These are phyloP conservation scores for Morinoia aosen DNA, from an alignment of 2,888 invertebrate genomes.

Conservation along the genomic window DNA sequence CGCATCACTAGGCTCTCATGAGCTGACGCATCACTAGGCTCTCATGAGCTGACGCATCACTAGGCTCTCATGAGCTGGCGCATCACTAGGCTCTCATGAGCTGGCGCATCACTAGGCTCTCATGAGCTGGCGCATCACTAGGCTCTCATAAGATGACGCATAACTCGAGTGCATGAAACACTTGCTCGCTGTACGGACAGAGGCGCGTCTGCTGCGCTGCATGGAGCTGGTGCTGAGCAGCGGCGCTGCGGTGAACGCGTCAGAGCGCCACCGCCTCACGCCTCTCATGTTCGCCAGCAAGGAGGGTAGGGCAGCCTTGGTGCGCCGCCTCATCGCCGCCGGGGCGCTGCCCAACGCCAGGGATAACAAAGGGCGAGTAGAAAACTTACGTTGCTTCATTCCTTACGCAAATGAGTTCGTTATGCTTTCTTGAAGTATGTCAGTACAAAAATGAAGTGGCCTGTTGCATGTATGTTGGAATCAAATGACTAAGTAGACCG, in stretches of 20 bases:
- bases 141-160: no score
- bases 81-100: no score
- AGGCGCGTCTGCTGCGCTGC: constrained; percentile 57
- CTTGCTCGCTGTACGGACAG: not conserved
- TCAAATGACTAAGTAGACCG: no score
- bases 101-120: no score
- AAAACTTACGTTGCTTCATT: not conserved
- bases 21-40: no score
- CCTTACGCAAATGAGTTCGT: not conserved
- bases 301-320: constrained; percentile 71
- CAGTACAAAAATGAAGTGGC: no score
- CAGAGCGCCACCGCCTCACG: constrained; percentile 72
- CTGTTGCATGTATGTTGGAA: no score
- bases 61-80: no score
- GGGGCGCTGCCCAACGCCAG: constrained; percentile 71
- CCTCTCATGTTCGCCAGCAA: constrained; percentile 73
- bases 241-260: constrained; percentile 69
- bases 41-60: no score
- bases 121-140: no score
- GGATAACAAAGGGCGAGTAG: constrained; percentile 71
- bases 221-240: constrained; percentile 69
- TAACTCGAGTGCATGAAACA: no score
- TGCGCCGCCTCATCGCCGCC: constrained; percentile 70
- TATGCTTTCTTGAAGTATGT: not conserved
- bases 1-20: no score